Percentiles rank a stretch among this genome's conserved stretches.
Evolutionary conservation across 1,140 invertebrate species (phyloP).

Genomic region (Callitettix versicolor): DNA sequence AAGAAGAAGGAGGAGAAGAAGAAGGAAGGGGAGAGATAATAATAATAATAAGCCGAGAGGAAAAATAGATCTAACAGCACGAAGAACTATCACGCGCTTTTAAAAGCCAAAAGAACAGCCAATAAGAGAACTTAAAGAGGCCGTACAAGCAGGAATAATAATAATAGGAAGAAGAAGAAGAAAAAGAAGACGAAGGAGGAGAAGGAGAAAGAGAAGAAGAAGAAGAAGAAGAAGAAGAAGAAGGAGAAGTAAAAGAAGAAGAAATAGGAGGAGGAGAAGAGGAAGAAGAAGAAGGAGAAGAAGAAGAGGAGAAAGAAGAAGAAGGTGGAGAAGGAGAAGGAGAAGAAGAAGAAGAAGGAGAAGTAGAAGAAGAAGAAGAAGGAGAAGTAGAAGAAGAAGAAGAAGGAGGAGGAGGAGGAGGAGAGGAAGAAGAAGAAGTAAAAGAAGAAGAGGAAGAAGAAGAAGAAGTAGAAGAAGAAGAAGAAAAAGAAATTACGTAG

Average conservation of each 20-base stretch:
- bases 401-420: not conserved
- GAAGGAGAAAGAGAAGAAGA: no score
- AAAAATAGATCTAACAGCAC: no score
- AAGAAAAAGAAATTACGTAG: not conserved
- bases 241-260: no score
- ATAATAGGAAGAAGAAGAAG: no score
- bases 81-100: not conserved
- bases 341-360: not conserved
- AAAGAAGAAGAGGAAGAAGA: not conserved
- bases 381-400: constrained; percentile 1
- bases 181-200: no score
- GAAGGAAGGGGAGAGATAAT: not conserved
- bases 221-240: constrained; percentile 2
- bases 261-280: no score
- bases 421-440: not conserved
- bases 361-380: constrained; percentile 1
- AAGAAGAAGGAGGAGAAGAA: not conserved
- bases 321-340: no score
- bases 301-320: not conserved
- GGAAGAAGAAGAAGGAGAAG: not conserved
- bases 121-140: not conserved
- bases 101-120: no score
- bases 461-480: not conserved
- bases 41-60: not conserved
- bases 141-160: no score